Evolutionary conservation across 2,797 vertebrate genomes (phyloP).

Genomic region (Falco rusticolus): DNA sequence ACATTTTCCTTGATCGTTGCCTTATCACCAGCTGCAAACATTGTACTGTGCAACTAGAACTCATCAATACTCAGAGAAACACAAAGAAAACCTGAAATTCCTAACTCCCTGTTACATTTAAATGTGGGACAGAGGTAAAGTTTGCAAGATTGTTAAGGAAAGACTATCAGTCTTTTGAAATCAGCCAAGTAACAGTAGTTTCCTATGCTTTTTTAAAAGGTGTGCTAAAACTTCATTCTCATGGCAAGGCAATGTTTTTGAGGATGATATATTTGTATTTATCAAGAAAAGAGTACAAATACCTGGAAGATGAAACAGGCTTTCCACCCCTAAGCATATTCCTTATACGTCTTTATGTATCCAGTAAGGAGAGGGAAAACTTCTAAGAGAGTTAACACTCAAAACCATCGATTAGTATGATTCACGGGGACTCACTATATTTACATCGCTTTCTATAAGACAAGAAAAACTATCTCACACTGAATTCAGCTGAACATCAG

Average conservation of each 20-base stretch:
- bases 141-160: background rate
- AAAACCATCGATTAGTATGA: background rate
- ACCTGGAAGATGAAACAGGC: background rate
- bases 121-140: background rate
- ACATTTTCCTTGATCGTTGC: background rate
- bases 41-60: background rate
- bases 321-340: background rate
- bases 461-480: background rate
- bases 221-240: background rate
- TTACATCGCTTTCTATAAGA: background rate
- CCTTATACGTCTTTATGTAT: background rate
- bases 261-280: fast-evolving
- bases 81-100: background rate
- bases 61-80: background rate
- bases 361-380: background rate
- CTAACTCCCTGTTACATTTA: background rate
- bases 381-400: background rate
- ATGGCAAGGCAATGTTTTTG: background rate
- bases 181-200: background rate
- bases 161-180: background rate
- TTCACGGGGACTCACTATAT: background rate
- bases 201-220: background rate
- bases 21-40: background rate
- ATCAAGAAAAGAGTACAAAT: background rate
- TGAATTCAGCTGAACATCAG: background rate